Base-by-base conservation (phyloP, 1,140 invertebrate genomes). In the Euwallacea similis region DNA sequence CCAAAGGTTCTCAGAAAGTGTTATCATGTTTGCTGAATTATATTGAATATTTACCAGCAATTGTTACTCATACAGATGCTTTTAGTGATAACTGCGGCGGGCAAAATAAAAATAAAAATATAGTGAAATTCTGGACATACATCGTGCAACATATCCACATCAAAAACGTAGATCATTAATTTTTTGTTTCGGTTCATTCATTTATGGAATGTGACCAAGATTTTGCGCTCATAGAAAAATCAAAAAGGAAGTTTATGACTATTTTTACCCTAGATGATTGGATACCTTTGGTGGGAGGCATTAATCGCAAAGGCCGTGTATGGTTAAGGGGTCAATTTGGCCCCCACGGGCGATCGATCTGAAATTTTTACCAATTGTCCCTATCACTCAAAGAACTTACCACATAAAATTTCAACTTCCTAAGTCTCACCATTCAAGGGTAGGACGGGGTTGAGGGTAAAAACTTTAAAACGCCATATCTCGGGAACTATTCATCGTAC, bases 21-120 rank as follows among this genome's bases (percentile, higher is more conserved):
- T 13, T 55, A 55, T 55, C 53, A 55, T 55, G 53, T 55, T 7
- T 55, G 7, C 7, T 55, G 53, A 55, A 55, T 9, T 55, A 55
- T 55, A 55, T 55, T 55, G 7, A 55, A 13, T 55, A 13, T 55
- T 55, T 55, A 13, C 53, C 15, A 55, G 53, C 7, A 55, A 55
- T 13, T 55, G 53, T 55, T 55, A 55, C 53, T 55, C 53, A 55
- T 55, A 55, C 15, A 55, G 53, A 55, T 13, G 53, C 13, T 55
- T 55, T 55, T n/a, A n/a, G n/a, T n/a, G n/a, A n/a, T n/a, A 74
- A 69, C 2, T 10, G 0, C 10, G 71, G 71, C 2, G 67, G 67
- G 9, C 74, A 73, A 69, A 75, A 75, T 44, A 66, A 72, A 56
- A 75, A 73, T 33, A 66, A 73, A 68, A 73, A 73, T 46, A 65